A percentile compares a stretch with the other conserved stretches of the same genome.
These are phyloP conservation scores for Dendrolimus punctatus DNA, from an alignment of 1,140 invertebrate genomes.

Conservation along the genomic window DNA sequence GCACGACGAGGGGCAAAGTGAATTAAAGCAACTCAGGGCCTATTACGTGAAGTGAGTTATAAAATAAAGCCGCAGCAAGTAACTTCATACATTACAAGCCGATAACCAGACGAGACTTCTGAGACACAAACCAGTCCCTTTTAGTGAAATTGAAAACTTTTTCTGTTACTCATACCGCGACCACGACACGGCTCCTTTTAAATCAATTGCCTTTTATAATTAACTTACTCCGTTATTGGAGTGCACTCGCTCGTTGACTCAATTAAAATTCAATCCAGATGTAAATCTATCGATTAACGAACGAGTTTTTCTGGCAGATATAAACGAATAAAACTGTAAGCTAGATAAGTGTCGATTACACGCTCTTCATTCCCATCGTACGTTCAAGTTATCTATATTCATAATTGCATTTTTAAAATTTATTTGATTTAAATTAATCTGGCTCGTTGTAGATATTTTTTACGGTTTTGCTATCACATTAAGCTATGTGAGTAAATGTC, in stretches of 20 bases:
- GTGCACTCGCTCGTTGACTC: constrained; percentile 57
- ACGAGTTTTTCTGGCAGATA: constrained; percentile 51
- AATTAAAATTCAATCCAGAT: constrained; percentile 60
- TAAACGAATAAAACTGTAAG: constrained; percentile 47
- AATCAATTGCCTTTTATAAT: constrained; percentile 71
- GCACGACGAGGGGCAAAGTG: constrained; percentile 39
- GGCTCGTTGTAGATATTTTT: too few relatives aligned
- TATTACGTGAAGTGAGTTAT: constrained; percentile 70
- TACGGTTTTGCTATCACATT: too few relatives aligned
- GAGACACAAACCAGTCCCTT: constrained; percentile 73
- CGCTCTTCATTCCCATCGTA: constrained; percentile 5
- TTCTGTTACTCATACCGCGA: constrained; percentile 67
- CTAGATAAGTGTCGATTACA: constrained; percentile 33
- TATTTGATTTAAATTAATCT: constrained; percentile 1
- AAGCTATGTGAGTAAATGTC: too few relatives aligned
- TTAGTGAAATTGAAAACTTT: constrained; percentile 74
- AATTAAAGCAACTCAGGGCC: constrained; percentile 55
- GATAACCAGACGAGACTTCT: constrained; percentile 72
- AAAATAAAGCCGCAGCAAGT: constrained; percentile 63
- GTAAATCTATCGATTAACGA: constrained; percentile 51
- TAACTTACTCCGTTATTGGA: constrained; percentile 64
- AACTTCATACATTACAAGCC: constrained; percentile 71
- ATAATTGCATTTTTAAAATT: constrained; percentile 10
- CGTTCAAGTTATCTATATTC: constrained; percentile 17
- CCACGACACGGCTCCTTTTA: constrained; percentile 63